Evolutionary conservation across 2,113 vertebrate genomes (phyloP), one percentile per base, ranked within the genome.

Genomic region (Cervus canadensis): DNA sequence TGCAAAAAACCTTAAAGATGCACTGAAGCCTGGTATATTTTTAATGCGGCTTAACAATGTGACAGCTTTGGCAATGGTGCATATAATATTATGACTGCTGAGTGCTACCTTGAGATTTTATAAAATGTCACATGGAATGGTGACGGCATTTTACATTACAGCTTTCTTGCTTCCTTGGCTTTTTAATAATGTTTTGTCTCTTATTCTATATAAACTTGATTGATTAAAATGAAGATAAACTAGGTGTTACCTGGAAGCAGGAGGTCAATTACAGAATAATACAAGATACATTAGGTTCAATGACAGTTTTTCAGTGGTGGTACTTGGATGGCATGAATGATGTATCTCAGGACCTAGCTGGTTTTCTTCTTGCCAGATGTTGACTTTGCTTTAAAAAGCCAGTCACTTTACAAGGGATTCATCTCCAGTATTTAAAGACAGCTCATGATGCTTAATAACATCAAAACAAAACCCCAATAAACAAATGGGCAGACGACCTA

Each of bases 171-270:
- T 87, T 83, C 28, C 7, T 16, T 17, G 60, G n/a, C 1, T 96
- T 96, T 98, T 98, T 79, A 95, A 88, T 81, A 92, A 87, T 87
- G 50, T 7, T 96, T 98, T 30, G 36, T 90, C 9, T 93, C 79
- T 71, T 45, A 93, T 74, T 98, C 87, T 89, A 26, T 94, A 30
- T 71, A 81, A 95, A 98, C 56, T 6, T 76, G 17, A 82, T 96
- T 6, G 28, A 54, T 94, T 94, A 91, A 62, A 87, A 87, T 96
- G 48, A 76, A 92, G 43, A 95, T 54, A 98, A 97, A 91, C 7
- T 79, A 36, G 59, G 81, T 96, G 93, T 43, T 94, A 43, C 36
- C 74, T 84, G 82, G 78, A 96, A 98, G 60, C 11, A 79, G 3
- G 57, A 88, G 84, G 97, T 62, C 15, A 71, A 87, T 11, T 76